These are phyloP conservation scores for Peromyscus nudipes DNA, from an alignment of 2,797 vertebrate genomes.

Conservation along the genomic window DNA sequence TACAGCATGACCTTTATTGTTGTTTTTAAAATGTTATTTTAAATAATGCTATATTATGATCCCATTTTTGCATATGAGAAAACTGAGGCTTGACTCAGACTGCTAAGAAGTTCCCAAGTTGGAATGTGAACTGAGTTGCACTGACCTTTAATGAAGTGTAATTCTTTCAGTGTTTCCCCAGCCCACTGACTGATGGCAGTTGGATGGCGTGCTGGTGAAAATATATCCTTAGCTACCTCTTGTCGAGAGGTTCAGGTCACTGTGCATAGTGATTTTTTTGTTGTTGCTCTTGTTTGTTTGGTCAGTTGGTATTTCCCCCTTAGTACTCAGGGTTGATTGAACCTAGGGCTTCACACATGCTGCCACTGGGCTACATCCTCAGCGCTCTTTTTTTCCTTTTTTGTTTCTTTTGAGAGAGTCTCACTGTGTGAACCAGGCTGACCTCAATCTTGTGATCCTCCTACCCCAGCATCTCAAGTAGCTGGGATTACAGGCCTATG, in stretches of 20 bases:
- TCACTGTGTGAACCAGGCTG: background rate
- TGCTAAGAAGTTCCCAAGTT: slow-evolving; percentile 49
- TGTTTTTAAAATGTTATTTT: slow-evolving; percentile 33
- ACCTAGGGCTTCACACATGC: background rate
- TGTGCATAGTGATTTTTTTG: background rate
- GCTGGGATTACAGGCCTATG: background rate
- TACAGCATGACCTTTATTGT: background rate
- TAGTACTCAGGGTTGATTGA: background rate
- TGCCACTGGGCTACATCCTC: background rate
- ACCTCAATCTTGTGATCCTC: background rate
- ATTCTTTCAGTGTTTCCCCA: slow-evolving; percentile 45
- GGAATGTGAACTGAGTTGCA: slow-evolving; percentile 28
- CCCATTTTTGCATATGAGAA: slow-evolving; percentile 61
- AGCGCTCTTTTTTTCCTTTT: background rate
- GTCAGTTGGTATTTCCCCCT: background rate
- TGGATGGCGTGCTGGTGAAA: slow-evolving; percentile 20
- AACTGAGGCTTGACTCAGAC: slow-evolving; percentile 40
- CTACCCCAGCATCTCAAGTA: background rate
- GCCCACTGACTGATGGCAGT: background rate
- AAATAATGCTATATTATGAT: slow-evolving; percentile 44
- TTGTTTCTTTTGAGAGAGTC: background rate
- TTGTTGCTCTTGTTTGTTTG: background rate
- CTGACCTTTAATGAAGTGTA: background rate
- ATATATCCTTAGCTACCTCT: background rate
- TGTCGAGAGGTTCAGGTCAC: background rate